Base-by-base conservation (phyloP, 1,140 invertebrate species). In the Conopomorpha cramerella region DNA sequence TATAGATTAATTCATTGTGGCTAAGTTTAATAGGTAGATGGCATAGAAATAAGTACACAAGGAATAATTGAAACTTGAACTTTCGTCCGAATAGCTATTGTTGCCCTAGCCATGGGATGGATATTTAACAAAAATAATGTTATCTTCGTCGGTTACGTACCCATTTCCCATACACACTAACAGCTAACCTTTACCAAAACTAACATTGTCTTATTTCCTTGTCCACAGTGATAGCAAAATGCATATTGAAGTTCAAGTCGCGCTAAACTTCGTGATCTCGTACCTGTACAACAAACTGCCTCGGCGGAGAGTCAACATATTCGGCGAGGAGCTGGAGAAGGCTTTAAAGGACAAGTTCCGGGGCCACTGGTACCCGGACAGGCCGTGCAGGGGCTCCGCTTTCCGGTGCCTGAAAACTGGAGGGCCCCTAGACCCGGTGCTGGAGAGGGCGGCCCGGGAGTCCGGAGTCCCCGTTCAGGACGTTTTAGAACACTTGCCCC, bases 281-380 rank as follows among this genome's bases (percentile, higher is more conserved):
- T 97, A 97, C 80, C 85, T 98, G 39, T 99, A 98, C 81, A 98
- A 98, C 78, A 99, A 99, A 83, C 83, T 99, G 54, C 96, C 96
- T 4, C 80, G 96, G 39, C 84, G 96, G 46, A 84, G 96, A 23
- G 95, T 99, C 10, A 96, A 98, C 77, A 92, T 98, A 57, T 97
- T 99, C 76, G 95, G 93, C 30, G 95, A 98, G 63, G 95, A 98
- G 72, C 79, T 99, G 38, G 95, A 98, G 67, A 94, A 92, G 61
- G 93, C 94, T 8, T 76, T 98, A 19, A 94, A 95, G 67, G 89
- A 92, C 57, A 97, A 96, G 81, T 98, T 98, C 78, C 84, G 92
- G 65, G 95, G 94, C 19, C 95, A 98, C 76, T 99, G 96, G 96
- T 98, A 98, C 76, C 95, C 95, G 0, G 94, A 96, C 41, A 90